Evolutionary conservation across 2,888 invertebrate species (phyloP).

Genomic region (Steromphala cineraria): DNA sequence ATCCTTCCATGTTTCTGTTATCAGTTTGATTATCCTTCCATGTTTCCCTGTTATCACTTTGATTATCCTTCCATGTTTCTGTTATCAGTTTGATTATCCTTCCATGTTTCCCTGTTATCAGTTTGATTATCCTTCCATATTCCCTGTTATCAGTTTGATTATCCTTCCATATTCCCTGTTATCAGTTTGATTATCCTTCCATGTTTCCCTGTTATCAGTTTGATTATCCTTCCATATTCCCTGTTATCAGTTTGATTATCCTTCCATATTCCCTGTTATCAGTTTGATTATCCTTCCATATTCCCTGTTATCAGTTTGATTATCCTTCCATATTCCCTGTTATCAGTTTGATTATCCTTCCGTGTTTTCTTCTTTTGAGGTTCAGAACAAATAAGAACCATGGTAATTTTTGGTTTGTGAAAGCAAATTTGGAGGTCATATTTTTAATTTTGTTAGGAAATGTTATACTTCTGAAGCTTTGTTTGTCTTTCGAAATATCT

Average conservation of each 20-base stretch:
- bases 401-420: too few relatives aligned
- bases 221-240: neutral
- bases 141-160: neutral
- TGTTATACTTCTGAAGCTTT: too few relatives aligned
- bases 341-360: too few relatives aligned
- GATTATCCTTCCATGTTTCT: neutral
- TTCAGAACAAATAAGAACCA: too few relatives aligned
- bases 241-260: neutral
- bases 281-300: neutral
- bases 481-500: too few relatives aligned
- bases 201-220: neutral
- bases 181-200: neutral
- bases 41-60: neutral
- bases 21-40: neutral
- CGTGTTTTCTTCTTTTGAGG: too few relatives aligned
- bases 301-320: neutral
- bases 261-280: neutral
- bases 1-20: neutral
- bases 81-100: neutral
- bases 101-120: neutral
- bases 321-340: too few relatives aligned
- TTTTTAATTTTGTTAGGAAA: too few relatives aligned
- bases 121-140: neutral
- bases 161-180: neutral
- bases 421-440: too few relatives aligned